These are phyloP conservation scores for Cryptus armator DNA, from an alignment of 2,888 invertebrate species.

Conservation along the genomic window DNA sequence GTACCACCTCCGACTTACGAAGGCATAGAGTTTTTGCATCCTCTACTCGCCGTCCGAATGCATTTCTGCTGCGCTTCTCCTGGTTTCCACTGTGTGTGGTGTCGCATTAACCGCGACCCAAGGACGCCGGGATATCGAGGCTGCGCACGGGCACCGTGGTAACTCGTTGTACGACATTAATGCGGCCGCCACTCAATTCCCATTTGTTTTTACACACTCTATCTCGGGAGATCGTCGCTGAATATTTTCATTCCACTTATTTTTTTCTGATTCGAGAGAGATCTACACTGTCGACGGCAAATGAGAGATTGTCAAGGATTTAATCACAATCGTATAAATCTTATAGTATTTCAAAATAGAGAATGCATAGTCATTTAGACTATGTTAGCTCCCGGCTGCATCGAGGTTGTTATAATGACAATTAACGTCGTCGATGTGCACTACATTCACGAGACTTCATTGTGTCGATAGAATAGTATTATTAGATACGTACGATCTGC, in stretches of 20 bases:
- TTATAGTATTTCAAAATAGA: neutral
- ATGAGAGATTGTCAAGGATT: constrained; percentile 2
- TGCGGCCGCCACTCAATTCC: constrained; percentile 42
- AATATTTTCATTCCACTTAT: constrained; percentile 28
- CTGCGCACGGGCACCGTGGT: constrained; percentile 30
- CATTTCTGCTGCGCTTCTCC: constrained; percentile 16
- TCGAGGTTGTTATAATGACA: neutral
- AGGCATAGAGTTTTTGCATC: constrained; percentile 58
- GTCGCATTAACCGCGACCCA: constrained; percentile 26
- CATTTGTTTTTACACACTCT: constrained; percentile 25
- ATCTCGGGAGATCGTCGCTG: constrained; percentile 38
- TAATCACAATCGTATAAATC: constrained; percentile 6
- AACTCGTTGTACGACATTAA: constrained; percentile 48
- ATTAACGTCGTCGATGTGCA: neutral
- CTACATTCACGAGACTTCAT: neutral
- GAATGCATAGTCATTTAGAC: neutral
- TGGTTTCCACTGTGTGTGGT: constrained; percentile 1
- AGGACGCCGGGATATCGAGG: constrained; percentile 17
- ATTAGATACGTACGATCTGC: neutral
- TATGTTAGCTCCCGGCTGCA: neutral
- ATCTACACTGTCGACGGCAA: neutral
- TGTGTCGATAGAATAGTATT: neutral
- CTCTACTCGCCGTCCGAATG: constrained; percentile 5
- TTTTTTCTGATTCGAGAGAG: neutral
- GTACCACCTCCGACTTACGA: constrained; percentile 57